These are phyloP conservation scores for Drosophila longiperda DNA, from an alignment of 2,888 invertebrate genomes.

Conservation along the genomic window DNA sequence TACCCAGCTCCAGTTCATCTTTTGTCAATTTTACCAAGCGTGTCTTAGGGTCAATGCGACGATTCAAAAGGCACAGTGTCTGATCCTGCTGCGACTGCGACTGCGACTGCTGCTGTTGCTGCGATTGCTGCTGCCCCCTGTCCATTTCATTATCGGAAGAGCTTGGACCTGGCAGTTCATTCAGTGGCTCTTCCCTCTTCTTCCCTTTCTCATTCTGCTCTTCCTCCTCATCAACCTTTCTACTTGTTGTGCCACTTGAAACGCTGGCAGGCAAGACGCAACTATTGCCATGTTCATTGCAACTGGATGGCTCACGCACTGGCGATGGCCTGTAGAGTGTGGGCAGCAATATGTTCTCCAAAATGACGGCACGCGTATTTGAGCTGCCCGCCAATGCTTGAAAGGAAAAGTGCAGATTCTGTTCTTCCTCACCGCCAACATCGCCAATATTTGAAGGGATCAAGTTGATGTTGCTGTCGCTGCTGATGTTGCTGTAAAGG, in stretches of 20 bases:
- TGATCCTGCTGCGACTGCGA: too few species aligned
- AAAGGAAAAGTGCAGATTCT: slow-evolving; percentile 56
- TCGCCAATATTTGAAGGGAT: slow-evolving; percentile 45
- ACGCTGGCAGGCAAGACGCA: neutral
- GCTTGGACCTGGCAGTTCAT: neutral
- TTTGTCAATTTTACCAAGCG: neutral
- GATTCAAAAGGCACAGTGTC: neutral
- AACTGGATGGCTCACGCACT: slow-evolving; percentile 6
- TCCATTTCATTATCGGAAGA: neutral
- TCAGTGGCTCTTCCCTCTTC: neutral
- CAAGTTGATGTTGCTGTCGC: slow-evolving; percentile 25
- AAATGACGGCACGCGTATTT: slow-evolving; percentile 37
- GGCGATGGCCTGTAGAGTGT: slow-evolving; percentile 41
- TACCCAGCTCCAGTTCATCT: neutral
- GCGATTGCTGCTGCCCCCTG: neutral
- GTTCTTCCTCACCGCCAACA: slow-evolving; percentile 44
- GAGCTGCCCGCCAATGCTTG: slow-evolving; percentile 33
- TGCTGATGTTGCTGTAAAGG: neutral
- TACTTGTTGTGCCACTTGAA: neutral
- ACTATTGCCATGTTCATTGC: slow-evolving; percentile 1
- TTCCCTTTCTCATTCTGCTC: neutral
- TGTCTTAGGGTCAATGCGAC: neutral
- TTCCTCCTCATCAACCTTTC: too few species aligned
- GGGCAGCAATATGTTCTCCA: slow-evolving; percentile 66
- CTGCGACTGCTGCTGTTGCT: too few species aligned